Evolutionary conservation across 2,113 vertebrate genomes (phyloP).

Genomic region (Lichenostomus cassidix): DNA sequence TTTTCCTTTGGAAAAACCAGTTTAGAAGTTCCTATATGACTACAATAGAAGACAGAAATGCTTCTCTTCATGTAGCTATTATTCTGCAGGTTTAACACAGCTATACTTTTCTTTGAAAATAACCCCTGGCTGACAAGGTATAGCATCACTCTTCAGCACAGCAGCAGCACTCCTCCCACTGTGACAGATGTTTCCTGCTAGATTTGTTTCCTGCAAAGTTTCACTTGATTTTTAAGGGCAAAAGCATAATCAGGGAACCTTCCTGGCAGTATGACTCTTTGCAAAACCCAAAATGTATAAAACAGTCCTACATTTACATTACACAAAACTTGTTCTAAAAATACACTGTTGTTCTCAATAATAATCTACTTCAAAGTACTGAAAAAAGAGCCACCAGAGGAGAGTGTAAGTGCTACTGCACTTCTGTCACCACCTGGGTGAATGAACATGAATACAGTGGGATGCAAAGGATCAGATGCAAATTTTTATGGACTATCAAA

Average conservation of each 20-base stretch:
- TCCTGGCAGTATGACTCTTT: neutral
- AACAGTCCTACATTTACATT: neutral
- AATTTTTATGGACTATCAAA: neutral
- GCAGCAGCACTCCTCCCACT: neutral
- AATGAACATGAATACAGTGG: neutral
- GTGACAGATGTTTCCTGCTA: neutral
- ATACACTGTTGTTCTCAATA: neutral
- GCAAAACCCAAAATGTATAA: neutral
- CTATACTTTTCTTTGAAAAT: neutral
- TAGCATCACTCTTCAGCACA: neutral
- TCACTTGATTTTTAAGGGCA: neutral
- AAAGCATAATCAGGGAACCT: neutral
- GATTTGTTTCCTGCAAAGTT: neutral
- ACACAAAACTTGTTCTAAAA: slow-evolving; percentile 1
- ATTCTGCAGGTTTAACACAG: neutral
- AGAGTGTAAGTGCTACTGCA: neutral
- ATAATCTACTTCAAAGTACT: neutral
- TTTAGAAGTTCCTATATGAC: neutral
- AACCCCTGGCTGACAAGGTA: neutral
- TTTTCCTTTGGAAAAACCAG: neutral
- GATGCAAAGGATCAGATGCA: neutral
- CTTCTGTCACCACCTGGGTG: neutral
- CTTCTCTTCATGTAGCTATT: neutral
- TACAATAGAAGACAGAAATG: neutral
- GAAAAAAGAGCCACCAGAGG: neutral